Conservation (phyloP, 1,140 invertebrate species). For the Oedothorax gibbosus region DNA sequence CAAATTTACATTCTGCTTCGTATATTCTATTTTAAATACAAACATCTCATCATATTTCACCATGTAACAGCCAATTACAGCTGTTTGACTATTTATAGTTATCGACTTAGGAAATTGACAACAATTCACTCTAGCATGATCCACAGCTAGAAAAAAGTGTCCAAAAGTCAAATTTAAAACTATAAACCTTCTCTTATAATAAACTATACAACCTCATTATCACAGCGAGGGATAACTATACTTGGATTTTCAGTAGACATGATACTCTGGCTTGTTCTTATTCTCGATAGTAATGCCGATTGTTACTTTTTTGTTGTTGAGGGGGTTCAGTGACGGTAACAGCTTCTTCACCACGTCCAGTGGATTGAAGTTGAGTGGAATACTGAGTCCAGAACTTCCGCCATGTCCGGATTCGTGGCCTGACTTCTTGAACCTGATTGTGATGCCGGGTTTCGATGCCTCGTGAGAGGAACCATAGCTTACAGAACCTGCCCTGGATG, state of each 20-base stretch:
- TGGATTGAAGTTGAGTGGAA: constrained; percentile 46
- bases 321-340: constrained; percentile 36
- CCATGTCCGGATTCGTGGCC: not conserved
- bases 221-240: constrained; percentile 12
- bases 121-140: no score
- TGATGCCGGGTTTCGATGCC: constrained; percentile 34
- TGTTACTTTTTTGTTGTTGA: constrained; percentile 54
- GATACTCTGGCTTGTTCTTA: constrained; percentile 31
- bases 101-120: no score
- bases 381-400: constrained; percentile 17
- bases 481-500: constrained; percentile 34
- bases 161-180: no score
- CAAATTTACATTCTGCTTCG: no score
- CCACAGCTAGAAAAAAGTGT: no score
- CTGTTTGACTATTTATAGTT: no score
- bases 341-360: constrained; percentile 49
- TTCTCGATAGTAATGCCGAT: constrained; percentile 58
- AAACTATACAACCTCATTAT: not conserved
- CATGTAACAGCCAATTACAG: no score
- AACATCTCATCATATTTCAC: no score
- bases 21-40: no score
- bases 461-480: constrained; percentile 18
- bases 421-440: constrained; percentile 39
- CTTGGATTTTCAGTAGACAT: constrained; percentile 14
- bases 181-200: not conserved